Evolutionary conservation across 2,888 invertebrate genomes (phyloP).

Genomic region (Timandra comae): DNA sequence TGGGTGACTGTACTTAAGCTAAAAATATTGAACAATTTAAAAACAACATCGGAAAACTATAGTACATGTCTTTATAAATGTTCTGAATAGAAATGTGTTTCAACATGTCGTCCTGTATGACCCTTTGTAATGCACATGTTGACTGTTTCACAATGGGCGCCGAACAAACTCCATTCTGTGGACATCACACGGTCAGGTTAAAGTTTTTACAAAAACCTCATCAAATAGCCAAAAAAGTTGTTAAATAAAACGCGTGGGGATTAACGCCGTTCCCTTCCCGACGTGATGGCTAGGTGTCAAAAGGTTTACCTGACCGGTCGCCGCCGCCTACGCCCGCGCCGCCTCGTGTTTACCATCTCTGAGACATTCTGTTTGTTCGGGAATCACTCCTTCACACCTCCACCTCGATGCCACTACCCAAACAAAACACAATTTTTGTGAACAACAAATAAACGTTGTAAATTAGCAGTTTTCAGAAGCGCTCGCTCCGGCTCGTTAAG

Average conservation of each 20-base stretch:
- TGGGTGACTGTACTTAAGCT: too few relatives aligned
- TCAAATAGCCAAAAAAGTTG: conserved; percentile 58
- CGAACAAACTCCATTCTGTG: too few relatives aligned
- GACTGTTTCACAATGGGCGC: too few relatives aligned
- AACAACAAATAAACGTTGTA: conserved; percentile 40
- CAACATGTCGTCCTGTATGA: too few relatives aligned
- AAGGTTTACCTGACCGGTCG: conserved; percentile 77
- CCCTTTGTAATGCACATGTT: too few relatives aligned
- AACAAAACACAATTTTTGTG: conserved; percentile 39
- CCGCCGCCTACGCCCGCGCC: conserved; percentile 52
- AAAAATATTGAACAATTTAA: too few relatives aligned
- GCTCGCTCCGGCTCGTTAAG: conserved; percentile 3
- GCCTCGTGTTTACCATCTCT: conserved; percentile 55
- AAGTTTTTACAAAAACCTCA: too few relatives aligned
- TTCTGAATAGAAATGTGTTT: too few relatives aligned
- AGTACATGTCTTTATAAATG: too few relatives aligned
- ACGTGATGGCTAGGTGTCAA: conserved; percentile 72
- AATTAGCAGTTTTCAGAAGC: conserved; percentile 24
- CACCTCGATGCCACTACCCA: conserved; percentile 59
- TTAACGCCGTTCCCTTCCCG: conserved; percentile 68
- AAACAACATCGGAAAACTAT: too few relatives aligned
- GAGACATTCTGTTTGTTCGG: conserved; percentile 61
- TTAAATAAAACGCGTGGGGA: conserved; percentile 66
- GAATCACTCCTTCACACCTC: conserved; percentile 72
- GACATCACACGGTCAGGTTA: too few relatives aligned